phyloP scores from a whole-genome alignment of 2,797 vertebrate genomes.

The Lagodon rhomboides region DNA sequence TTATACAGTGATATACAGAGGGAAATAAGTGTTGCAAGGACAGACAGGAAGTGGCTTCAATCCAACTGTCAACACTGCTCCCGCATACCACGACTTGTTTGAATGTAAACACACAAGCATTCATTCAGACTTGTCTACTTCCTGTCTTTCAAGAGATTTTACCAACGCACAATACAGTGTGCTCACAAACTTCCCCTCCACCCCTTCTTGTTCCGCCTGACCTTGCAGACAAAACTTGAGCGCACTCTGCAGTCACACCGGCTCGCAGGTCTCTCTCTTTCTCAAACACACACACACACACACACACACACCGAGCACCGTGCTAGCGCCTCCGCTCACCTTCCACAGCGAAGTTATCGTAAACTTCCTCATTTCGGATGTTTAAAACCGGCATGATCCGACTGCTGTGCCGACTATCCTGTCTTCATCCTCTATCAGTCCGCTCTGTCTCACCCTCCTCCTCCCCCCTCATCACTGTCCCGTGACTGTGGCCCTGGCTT shows the following conservation, averaged over 20 bases:
- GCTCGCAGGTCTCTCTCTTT: constrained; percentile 7
- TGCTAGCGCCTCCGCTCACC: constrained; percentile 70
- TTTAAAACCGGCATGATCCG: constrained; percentile 79
- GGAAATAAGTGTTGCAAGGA: background rate
- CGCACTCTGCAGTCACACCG: constrained; percentile 1
- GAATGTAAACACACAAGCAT: constrained; percentile 55
- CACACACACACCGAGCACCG: background rate
- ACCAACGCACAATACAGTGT: background rate
- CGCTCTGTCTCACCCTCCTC: constrained; percentile 1
- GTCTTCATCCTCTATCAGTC: constrained; percentile 33
- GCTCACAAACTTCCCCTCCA: background rate
- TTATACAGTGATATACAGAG: background rate
- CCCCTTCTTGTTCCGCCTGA: constrained; percentile 36
- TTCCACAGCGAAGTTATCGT: constrained; percentile 76
- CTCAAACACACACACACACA: background rate
- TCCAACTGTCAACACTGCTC: background rate
- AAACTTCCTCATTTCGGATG: constrained; percentile 78
- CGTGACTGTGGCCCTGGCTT: constrained; percentile 67
- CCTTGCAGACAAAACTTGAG: constrained; percentile 50
- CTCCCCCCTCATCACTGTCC: constrained; percentile 41
- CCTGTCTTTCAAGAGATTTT: constrained; percentile 38
- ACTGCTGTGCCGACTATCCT: constrained; percentile 33
- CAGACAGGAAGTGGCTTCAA: constrained; percentile 29
- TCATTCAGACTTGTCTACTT: constrained; percentile 44
- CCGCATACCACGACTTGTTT: constrained; percentile 23